These are phyloP conservation scores for Corydoras sp. DNA, from an alignment of 2,113 vertebrate species.

Conservation along the genomic window DNA sequence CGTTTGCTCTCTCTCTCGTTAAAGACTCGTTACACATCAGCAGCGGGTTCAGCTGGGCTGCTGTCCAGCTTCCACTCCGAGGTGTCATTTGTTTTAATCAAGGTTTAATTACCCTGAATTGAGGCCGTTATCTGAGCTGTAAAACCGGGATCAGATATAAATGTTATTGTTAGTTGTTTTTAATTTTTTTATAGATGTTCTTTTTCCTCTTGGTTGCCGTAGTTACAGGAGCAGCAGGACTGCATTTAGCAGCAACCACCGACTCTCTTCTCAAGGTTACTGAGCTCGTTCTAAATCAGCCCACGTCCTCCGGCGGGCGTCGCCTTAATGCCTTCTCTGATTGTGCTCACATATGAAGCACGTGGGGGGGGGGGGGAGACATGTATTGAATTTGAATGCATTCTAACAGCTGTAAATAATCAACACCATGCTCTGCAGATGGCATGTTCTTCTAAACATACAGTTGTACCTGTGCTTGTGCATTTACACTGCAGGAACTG, in stretches of 20 bases:
- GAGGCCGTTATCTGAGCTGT: neutral
- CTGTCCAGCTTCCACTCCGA: neutral
- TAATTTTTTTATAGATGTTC: too few species aligned
- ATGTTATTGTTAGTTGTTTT: too few species aligned
- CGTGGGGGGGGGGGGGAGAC: slow-evolving; percentile 24
- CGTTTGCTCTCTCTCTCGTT: neutral
- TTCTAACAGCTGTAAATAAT: neutral
- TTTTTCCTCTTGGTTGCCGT: neutral
- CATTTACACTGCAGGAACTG: too few species aligned
- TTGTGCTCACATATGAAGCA: slow-evolving; percentile 11
- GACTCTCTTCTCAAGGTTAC: slow-evolving; percentile 66
- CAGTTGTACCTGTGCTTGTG: neutral
- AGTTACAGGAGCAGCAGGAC: slow-evolving; percentile 17
- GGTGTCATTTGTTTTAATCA: slow-evolving; percentile 8
- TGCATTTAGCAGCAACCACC: slow-evolving; percentile 38
- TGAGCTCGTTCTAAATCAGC: slow-evolving; percentile 70
- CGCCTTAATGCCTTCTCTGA: slow-evolving; percentile 37
- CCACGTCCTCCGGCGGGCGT: slow-evolving; percentile 50
- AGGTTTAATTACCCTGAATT: slow-evolving; percentile 1
- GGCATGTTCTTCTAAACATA: neutral
- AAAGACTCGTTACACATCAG: neutral
- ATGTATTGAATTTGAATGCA: slow-evolving; percentile 44
- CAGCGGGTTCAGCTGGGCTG: neutral
- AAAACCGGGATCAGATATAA: neutral
- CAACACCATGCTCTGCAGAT: neutral